These are phyloP conservation scores for Drosophila antonietae DNA, from an alignment of 2,888 invertebrate species.

Conservation along the genomic window DNA sequence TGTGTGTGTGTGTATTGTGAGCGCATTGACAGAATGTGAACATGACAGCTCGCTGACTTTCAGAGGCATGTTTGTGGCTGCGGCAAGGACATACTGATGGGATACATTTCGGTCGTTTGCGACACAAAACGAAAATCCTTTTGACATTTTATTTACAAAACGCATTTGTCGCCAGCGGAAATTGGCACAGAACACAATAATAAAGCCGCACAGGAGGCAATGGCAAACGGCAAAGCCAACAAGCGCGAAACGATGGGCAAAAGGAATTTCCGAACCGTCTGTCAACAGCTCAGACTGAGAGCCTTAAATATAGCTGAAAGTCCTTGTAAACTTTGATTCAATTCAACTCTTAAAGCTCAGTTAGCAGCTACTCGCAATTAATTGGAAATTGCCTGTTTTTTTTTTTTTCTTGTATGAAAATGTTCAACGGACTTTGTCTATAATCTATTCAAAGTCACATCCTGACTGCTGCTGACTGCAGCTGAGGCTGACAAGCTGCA, in stretches of 20 bases:
- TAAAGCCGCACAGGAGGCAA: slow-evolving; percentile 57
- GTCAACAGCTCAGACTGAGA: slow-evolving; percentile 4
- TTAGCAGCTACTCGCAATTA: background rate
- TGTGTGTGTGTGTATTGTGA: slow-evolving; percentile 3
- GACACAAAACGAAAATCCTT: slow-evolving; percentile 63
- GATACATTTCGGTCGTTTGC: slow-evolving; percentile 50
- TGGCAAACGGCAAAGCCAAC: slow-evolving; percentile 28
- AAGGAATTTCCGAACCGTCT: slow-evolving; percentile 29
- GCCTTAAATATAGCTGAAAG: background rate
- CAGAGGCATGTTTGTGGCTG: slow-evolving; percentile 22
- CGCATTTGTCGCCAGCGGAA: slow-evolving; percentile 72
- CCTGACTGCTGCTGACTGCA: slow-evolving; percentile 17
- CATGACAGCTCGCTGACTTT: slow-evolving; percentile 49
- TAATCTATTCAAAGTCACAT: slow-evolving; percentile 1
- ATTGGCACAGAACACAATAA: slow-evolving; percentile 73
- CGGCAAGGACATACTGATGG: slow-evolving; percentile 43
- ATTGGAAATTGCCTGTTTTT: background rate
- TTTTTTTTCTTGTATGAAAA: background rate
- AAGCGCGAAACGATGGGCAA: slow-evolving; percentile 37
- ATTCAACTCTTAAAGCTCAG: slow-evolving; percentile 9
- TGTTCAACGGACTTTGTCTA: too few species aligned
- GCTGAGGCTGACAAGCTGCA: slow-evolving; percentile 29
- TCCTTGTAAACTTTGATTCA: slow-evolving; percentile 5
- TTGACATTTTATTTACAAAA: slow-evolving; percentile 76
- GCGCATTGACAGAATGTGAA: slow-evolving; percentile 53